phyloP scores from a whole-genome alignment of 2,113 vertebrate species.

The Panurus biarmicus region DNA sequence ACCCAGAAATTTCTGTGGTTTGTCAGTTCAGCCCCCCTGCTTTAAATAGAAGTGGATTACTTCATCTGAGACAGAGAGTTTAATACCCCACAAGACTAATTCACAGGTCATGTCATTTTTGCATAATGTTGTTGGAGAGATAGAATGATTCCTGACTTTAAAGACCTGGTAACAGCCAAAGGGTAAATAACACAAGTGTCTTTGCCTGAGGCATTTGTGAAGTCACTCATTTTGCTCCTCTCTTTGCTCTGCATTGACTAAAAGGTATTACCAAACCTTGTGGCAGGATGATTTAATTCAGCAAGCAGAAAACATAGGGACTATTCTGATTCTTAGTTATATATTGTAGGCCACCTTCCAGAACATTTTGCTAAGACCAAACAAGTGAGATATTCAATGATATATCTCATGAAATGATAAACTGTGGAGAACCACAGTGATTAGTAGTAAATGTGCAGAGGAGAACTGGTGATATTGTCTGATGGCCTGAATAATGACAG shows the following conservation, averaged over 20 bases:
- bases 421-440: background rate
- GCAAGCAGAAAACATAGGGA: background rate
- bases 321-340: background rate
- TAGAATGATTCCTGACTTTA: background rate
- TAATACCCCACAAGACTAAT: background rate
- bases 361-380: background rate
- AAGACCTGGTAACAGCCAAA: background rate
- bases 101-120: background rate
- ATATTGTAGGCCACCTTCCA: background rate
- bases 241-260: background rate
- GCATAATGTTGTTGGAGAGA: background rate
- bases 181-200: background rate
- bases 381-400: background rate
- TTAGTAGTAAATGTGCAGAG: background rate
- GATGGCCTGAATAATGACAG: background rate
- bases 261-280: background rate
- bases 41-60: background rate
- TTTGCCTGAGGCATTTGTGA: background rate
- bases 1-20: background rate
- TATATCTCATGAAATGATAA: background rate
- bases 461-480: background rate
- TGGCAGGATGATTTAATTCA: background rate
- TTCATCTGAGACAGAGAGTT: background rate
- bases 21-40: background rate
- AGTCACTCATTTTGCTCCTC: background rate